Evolutionary conservation across 64 coral and sea anemone genomes (phyloP), one percentile per base, ranked within the genome.

Genomic region (Stylophora pistillata): DNA sequence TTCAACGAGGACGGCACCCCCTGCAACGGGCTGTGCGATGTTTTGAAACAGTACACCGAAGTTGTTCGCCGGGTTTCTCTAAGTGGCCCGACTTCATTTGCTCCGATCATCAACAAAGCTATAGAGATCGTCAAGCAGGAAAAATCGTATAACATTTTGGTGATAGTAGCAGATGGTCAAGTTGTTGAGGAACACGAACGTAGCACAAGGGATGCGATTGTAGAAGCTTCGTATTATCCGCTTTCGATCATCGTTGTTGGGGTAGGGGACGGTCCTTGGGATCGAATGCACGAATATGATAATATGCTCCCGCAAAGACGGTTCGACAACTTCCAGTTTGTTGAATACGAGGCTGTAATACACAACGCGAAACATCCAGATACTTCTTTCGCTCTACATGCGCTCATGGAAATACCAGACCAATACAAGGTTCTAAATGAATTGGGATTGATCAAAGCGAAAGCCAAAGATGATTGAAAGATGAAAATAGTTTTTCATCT

Each of bases 261-360:
- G 6, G 97, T 99, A n/a, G 97, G 97, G 15, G 97, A 99, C 11
- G 97, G 97, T 16, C 97, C 97, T 16, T 99, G 97, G 97, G 97
- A 99, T 56, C 72, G 87, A 1, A 99, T 99, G 97, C 87, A 95
- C 27, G 93, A 95, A 21, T 99, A 99, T 69, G 97, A 99, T 41
- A 93, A 99, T 32, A 52, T 82, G 6, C 74, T 99, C 47, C 90
- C 97, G 2, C 72, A 90, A 83, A 85, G 97, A 58, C 90, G 90
- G 4, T 99, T 99, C 15, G 97, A 99, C 70, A 99, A 99, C 78
- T 99, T 99, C 85, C 97, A 99, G 83, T 99, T 99, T 76, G 73
- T 99, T 34, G 97, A 99, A 34, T 99, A 86, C 68, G 63, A 92
- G 4, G 91, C 90, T 33, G 86, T 75, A 5, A 79, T 54, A 77